Base-by-base conservation (phyloP, 2,888 invertebrate genomes). In the Drosophila formosana region DNA sequence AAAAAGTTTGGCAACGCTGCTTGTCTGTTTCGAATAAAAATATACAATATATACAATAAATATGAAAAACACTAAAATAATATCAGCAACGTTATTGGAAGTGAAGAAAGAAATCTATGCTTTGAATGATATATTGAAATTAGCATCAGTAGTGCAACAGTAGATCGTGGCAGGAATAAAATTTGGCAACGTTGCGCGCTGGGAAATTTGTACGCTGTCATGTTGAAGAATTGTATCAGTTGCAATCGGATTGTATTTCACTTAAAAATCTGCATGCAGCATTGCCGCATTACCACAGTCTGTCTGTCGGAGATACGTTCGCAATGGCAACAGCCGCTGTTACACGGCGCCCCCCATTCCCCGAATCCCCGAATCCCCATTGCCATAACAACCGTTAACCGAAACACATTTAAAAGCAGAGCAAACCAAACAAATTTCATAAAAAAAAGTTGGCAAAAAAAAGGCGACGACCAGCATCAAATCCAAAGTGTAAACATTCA, bases 401-500 rank as follows among this genome's bases (percentile, higher is more conserved):
- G 71, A 88, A 83, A 69, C 77, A 82, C 80, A 88, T 83, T 88
- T 86, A 74, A 88, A 88, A 82, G 63, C 83, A 71, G 64, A 79
- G 62, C 80, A 75, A 77, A 75, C 79, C 82, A 76, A 81, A 84
- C 72, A 73, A 81, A 78, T 79, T 77, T 75, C 64, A 79, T 60
- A 79, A 61, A 73, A 72, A 67, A 63, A 37, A 37, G 37, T n/a
- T 37, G 39, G 13, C 5, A 41, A 13, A 65, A 71, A 66, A 67
- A 64, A 64, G 71, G 66, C 69, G 66, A 75, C 73, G 81, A 81
- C 74, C 82, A 87, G 82, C 68, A 77, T 72, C 87, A 84, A 88
- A 88, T 88, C 90, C 84, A 82, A 86, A 89, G 89, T 89, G 90
- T 89, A 88, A 88, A 88, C 89, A 88, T 78, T 88, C 83, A 82